Conservation (phyloP, 2,888 invertebrate genomes). For the Epistrophe eligans region DNA sequence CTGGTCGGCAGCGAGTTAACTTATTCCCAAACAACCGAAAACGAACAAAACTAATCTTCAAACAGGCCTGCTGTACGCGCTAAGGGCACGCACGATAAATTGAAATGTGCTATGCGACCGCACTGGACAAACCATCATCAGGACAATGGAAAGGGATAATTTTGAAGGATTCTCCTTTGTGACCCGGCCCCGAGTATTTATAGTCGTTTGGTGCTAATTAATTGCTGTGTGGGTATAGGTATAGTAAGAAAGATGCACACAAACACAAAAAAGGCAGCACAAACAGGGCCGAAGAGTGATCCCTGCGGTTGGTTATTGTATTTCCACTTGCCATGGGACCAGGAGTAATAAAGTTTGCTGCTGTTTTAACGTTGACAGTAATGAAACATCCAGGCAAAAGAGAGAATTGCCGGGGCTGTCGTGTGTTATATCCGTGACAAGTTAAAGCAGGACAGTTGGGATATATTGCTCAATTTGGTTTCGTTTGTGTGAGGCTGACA, state of each 20-base stretch:
- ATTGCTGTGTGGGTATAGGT: slow-evolving; percentile 67
- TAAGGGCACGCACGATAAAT: slow-evolving; percentile 65
- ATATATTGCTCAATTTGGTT: slow-evolving; percentile 58
- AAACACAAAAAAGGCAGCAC: slow-evolving; percentile 32
- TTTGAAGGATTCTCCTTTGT: slow-evolving; percentile 59
- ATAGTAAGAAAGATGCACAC: slow-evolving; percentile 53
- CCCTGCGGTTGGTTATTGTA: slow-evolving; percentile 34
- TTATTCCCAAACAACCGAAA: slow-evolving; percentile 41
- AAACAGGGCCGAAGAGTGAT: slow-evolving; percentile 20
- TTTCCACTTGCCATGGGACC: background rate
- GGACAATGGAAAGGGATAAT: slow-evolving; percentile 49
- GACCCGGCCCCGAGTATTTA: slow-evolving; percentile 61
- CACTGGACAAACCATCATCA: background rate
- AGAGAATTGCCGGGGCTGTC: slow-evolving; percentile 9
- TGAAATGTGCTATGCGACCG: slow-evolving; percentile 40
- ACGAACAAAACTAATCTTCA: slow-evolving; percentile 62
- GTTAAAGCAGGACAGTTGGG: slow-evolving; percentile 53
- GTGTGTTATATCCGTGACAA: slow-evolving; percentile 44
- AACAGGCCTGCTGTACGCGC: slow-evolving; percentile 42
- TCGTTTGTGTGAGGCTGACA: slow-evolving; percentile 52
- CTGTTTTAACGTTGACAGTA: slow-evolving; percentile 58
- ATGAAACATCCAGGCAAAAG: slow-evolving; percentile 35
- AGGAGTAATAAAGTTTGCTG: slow-evolving; percentile 62
- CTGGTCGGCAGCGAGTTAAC: slow-evolving; percentile 6
- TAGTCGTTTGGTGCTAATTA: slow-evolving; percentile 70